Percentiles rank a stretch among this genome's conserved stretches.
These are phyloP conservation scores for Perognathus longimembris DNA, from an alignment of 2,113 vertebrate genomes.

Conservation along the genomic window DNA sequence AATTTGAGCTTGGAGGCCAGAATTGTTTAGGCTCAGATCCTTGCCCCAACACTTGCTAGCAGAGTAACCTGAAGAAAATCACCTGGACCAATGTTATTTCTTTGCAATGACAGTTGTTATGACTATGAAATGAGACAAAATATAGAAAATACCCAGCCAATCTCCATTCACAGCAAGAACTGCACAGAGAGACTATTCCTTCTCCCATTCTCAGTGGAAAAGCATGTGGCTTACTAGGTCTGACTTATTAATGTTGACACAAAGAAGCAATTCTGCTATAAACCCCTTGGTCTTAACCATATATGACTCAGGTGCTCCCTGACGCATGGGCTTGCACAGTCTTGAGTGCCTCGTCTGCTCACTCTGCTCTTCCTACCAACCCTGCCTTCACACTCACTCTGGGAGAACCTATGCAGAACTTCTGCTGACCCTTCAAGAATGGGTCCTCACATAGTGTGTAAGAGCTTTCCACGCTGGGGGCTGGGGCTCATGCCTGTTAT, in stretches of 20 bases:
- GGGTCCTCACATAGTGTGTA: background rate
- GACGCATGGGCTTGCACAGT: background rate
- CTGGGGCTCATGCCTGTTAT: too few species aligned
- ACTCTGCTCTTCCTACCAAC: background rate
- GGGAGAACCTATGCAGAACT: background rate
- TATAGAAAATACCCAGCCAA: background rate
- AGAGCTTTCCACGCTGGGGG: background rate
- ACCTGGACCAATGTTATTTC: background rate
- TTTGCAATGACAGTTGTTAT: background rate
- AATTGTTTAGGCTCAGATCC: background rate
- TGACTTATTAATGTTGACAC: background rate
- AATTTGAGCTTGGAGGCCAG: background rate
- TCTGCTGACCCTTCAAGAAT: background rate
- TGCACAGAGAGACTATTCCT: background rate
- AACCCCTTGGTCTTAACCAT: background rate
- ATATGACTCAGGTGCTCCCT: too few species aligned
- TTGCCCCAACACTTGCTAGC: background rate
- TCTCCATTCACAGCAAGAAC: constrained; percentile 4
- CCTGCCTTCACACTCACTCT: background rate
- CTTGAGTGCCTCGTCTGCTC: background rate
- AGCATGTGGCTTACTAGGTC: background rate
- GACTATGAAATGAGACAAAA: constrained; percentile 34
- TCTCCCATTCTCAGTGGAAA: background rate
- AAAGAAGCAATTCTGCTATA: background rate
- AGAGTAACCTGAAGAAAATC: background rate